phyloP scores from a whole-genome alignment of 2,797 vertebrate genomes.

The Rhinoraja longicauda region DNA sequence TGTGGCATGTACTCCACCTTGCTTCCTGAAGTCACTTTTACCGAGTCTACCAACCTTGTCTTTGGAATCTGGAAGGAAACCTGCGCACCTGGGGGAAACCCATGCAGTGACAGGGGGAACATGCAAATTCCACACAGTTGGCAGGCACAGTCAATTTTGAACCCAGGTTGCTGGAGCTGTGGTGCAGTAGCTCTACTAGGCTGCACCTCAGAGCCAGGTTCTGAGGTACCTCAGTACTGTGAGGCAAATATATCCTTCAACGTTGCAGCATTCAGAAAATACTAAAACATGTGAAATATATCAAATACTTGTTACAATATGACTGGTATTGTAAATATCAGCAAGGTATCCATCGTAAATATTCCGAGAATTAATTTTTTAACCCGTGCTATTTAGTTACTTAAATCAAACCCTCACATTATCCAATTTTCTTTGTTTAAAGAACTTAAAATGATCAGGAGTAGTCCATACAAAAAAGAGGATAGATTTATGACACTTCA shows the following conservation, averaged over 20 bases:
- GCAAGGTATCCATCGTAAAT: neutral
- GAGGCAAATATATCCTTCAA: neutral
- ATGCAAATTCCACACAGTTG: too few species aligned
- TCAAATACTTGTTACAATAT: neutral
- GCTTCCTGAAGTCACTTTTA: too few species aligned
- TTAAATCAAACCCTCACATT: neutral
- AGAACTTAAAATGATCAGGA: neutral
- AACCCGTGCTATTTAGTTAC: neutral
- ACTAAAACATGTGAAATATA: neutral
- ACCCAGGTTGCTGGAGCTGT: too few species aligned
- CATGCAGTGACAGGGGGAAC: too few species aligned
- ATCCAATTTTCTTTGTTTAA: neutral
- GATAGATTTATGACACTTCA: neutral
- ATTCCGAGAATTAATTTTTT: neutral
- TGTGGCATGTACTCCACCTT: too few species aligned
- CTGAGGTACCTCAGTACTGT: too few species aligned
- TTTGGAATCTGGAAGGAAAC: too few species aligned
- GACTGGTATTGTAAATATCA: neutral
- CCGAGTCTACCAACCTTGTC: too few species aligned
- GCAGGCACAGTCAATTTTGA: too few species aligned
- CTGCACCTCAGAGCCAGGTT: too few species aligned
- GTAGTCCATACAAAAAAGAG: neutral
- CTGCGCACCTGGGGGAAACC: too few species aligned
- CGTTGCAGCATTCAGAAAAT: neutral
- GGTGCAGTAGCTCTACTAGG: too few species aligned